phyloP scores from a whole-genome alignment of 2,888 invertebrate species.

The Drosophila kambysellisi region DNA sequence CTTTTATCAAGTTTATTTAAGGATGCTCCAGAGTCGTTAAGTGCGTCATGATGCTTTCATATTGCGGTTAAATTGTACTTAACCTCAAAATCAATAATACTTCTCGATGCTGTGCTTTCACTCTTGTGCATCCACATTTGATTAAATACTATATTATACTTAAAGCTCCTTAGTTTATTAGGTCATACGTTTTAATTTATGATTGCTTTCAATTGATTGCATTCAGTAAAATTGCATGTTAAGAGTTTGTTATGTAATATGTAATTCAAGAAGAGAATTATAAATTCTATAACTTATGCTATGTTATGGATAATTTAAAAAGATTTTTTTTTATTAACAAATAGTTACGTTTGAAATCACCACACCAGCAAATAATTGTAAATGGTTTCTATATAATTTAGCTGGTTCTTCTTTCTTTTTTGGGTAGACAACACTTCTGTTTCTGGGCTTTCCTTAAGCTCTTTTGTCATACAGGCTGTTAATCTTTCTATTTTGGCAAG shows the following conservation, averaged over 20 bases:
- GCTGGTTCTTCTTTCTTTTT: not conserved
- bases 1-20: slow-evolving; percentile 30
- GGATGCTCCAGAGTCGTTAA: slow-evolving; percentile 40
- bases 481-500: not conserved
- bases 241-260: not conserved
- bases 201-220: not conserved
- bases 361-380: not conserved
- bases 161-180: slow-evolving; percentile 9
- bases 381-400: not conserved
- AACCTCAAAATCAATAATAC: slow-evolving; percentile 44
- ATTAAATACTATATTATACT: slow-evolving; percentile 4
- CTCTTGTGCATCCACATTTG: slow-evolving; percentile 12
- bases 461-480: not conserved
- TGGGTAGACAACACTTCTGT: not conserved
- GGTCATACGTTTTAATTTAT: not conserved
- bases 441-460: not conserved
- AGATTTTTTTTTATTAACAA: not conserved
- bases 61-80: slow-evolving; percentile 15
- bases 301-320: not conserved
- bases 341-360: too few relatives aligned
- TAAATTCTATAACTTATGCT: not conserved
- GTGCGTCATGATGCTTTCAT: slow-evolving; percentile 33
- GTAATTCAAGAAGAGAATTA: too few relatives aligned
- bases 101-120: slow-evolving; percentile 16
- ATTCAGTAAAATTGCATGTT: not conserved